Evolutionary conservation across 2,888 invertebrate genomes (phyloP).

Genomic region (Drosophila anomalipes): DNA sequence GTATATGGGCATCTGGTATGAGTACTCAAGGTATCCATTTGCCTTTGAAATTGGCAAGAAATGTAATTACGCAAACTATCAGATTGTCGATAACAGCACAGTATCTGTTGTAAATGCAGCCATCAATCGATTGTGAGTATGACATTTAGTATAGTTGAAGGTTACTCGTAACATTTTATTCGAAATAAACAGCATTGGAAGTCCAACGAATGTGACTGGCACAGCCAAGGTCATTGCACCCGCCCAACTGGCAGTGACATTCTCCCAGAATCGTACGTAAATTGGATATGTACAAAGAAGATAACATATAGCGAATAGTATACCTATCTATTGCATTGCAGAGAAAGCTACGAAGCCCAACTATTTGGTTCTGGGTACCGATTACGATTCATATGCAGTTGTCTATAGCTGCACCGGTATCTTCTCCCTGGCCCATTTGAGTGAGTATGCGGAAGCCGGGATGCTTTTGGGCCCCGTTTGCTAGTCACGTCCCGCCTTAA

Average conservation of each 20-base stretch:
- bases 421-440: constrained; percentile 69
- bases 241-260: constrained; percentile 77
- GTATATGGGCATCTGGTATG: constrained; percentile 93
- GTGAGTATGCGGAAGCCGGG: constrained; percentile 71
- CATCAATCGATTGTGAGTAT: constrained; percentile 77
- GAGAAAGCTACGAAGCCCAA: constrained; percentile 58
- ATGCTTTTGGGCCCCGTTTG: background rate
- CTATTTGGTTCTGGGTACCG: constrained; percentile 88
- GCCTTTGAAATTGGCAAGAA: constrained; percentile 91
- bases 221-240: constrained; percentile 77
- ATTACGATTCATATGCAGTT: constrained; percentile 88
- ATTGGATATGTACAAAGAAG: background rate
- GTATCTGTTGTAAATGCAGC: constrained; percentile 86
- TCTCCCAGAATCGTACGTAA: constrained; percentile 71
- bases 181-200: constrained; percentile 62
- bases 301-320: background rate
- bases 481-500: constrained; percentile 29
- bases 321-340: constrained; percentile 13
- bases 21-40: constrained; percentile 91
- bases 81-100: constrained; percentile 84
- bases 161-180: background rate
- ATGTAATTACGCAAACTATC: constrained; percentile 90
- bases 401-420: constrained; percentile 87
- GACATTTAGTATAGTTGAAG: background rate
- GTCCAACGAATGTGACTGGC: constrained; percentile 71